Conservation (phyloP, 2,888 invertebrate genomes). For the Leptothorax acervorum region DNA sequence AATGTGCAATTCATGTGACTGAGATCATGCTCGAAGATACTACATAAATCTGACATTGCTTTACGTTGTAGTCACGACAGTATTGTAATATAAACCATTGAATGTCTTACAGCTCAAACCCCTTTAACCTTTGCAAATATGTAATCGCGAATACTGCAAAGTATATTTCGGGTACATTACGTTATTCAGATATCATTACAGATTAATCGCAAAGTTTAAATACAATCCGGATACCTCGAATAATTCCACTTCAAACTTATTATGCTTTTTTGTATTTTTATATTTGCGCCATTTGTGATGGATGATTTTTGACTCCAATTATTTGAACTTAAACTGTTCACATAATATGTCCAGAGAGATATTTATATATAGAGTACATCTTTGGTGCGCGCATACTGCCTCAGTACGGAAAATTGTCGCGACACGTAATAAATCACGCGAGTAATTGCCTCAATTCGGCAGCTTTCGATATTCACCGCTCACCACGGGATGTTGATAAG, state of each 20-base stretch:
- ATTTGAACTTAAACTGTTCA: not conserved
- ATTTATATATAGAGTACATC: conserved; percentile 14
- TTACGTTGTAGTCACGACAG: conserved; percentile 18
- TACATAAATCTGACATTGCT: conserved; percentile 48
- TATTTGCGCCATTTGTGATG: not conserved
- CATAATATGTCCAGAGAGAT: not conserved
- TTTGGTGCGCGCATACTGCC: conserved; percentile 32
- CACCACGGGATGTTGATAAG: conserved; percentile 42
- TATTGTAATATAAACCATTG: not conserved
- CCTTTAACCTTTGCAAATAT: not conserved
- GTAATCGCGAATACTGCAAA: not conserved
- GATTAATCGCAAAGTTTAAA: conserved; percentile 2
- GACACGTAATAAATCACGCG: conserved; percentile 10
- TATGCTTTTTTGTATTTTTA: not conserved
- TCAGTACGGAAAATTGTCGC: conserved; percentile 55
- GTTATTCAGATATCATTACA: not conserved
- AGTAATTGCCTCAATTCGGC: conserved; percentile 49
- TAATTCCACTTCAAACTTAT: not conserved
- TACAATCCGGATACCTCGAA: not conserved
- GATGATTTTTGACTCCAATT: not conserved
- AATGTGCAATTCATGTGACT: conserved; percentile 25
- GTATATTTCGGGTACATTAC: not conserved
- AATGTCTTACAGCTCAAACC: not conserved
- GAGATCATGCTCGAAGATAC: conserved; percentile 2
- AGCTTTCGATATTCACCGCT: conserved; percentile 61